phyloP scores from a whole-genome alignment of 2,888 invertebrate genomes.

The Pyrgus malvae region DNA sequence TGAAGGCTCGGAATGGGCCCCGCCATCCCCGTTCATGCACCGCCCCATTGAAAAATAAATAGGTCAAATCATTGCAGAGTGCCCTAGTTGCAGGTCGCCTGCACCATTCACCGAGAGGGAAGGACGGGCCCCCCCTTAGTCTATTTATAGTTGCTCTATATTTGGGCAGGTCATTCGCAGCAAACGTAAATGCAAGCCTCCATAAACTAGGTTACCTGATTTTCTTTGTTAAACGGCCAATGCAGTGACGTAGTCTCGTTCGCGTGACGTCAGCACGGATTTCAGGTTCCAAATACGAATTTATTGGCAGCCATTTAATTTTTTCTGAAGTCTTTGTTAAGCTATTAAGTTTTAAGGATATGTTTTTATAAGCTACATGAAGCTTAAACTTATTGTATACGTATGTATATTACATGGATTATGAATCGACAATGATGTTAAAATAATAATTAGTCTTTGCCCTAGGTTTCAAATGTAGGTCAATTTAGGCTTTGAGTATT shows the following conservation, averaged over 20 bases:
- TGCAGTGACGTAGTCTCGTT: conserved; percentile 65
- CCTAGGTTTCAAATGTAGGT: conserved; percentile 6
- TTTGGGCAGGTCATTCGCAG: conserved; percentile 77
- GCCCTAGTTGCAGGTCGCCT: conserved; percentile 66
- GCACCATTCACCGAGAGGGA: conserved; percentile 66
- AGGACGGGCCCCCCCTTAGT: conserved; percentile 54
- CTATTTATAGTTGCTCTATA: conserved; percentile 78
- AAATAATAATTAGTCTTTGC: background rate
- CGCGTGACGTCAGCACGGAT: conserved; percentile 59
- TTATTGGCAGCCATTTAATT: conserved; percentile 17
- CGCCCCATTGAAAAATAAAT: conserved; percentile 79
- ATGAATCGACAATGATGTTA: too few relatives aligned
- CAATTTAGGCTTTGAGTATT: background rate
- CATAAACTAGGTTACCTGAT: conserved; percentile 78
- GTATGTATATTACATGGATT: too few relatives aligned
- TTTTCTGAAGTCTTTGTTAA: background rate
- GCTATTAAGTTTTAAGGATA: background rate
- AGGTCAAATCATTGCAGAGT: conserved; percentile 79
- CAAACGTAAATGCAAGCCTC: conserved; percentile 70
- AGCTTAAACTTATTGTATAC: too few relatives aligned
- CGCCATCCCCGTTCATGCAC: conserved; percentile 71
- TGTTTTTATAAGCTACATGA: background rate
- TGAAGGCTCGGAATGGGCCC: conserved; percentile 67
- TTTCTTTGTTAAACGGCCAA: conserved; percentile 66
- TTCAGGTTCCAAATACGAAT: conserved; percentile 25